Percentiles rank a stretch among this genome's conserved stretches.
Conservation (phyloP, 1,140 invertebrate species). For the Stenopsyche tienmushanensis region DNA sequence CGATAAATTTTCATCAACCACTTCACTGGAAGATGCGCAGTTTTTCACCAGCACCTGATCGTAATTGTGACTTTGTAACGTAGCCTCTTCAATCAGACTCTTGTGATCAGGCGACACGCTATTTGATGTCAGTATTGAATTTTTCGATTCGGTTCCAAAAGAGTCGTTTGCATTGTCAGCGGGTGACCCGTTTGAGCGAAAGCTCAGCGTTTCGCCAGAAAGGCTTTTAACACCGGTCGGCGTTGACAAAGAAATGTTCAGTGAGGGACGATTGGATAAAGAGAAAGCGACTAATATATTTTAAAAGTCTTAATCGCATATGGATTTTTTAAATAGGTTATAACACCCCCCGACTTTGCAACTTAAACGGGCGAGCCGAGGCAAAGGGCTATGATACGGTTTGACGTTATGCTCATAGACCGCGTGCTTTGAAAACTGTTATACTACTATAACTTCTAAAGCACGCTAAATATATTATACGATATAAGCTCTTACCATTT, state of each 20-base stretch:
- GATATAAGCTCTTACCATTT: no score
- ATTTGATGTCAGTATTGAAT: neutral
- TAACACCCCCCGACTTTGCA: no score
- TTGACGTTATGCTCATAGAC: no score
- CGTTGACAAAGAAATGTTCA: neutral
- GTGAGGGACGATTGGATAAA: no score
- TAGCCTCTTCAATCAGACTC: conserved; percentile 16
- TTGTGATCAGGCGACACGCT: neutral
- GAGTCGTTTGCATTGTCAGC: neutral
- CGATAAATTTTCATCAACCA: conserved; percentile 17
- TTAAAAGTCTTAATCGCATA: no score
- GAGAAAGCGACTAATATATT: no score
- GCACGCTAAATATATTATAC: no score
- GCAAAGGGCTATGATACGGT: no score
- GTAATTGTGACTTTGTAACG: conserved; percentile 19
- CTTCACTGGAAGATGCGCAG: neutral
- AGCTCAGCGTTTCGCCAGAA: neutral
- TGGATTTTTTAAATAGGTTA: no score
- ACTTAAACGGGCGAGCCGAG: no score
- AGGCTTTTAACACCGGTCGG: neutral
- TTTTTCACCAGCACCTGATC: conserved; percentile 3
- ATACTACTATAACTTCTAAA: no score
- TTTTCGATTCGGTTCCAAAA: conserved; percentile 2
- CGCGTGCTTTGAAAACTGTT: no score
- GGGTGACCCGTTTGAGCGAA: neutral